Base-by-base conservation (phyloP, 2,888 invertebrate species). In the Altica lythri region DNA sequence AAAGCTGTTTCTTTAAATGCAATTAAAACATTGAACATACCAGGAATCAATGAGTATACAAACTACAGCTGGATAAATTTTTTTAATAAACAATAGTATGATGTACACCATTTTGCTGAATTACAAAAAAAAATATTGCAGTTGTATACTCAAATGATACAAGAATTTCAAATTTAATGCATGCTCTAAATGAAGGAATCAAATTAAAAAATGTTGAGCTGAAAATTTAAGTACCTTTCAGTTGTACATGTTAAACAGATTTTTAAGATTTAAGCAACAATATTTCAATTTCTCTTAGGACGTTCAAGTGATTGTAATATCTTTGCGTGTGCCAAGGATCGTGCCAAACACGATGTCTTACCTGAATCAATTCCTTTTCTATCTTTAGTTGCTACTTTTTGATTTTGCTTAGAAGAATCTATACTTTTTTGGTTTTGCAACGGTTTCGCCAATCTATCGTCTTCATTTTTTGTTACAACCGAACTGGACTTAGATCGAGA, bases 401-500 rank as follows among this genome's bases (percentile, higher is more conserved):
- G 72, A 67, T 68, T 67, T 66, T 61, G 64, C 64, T 64, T 70
- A 71, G 72, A 68, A 64, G 70, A 65, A 63, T 74, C 70, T 68
- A 69, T 68, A 70, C 61, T 65, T 68, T 69, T 67, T 65, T 66
- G 66, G 64, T 56, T 67, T 66, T 66, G 65, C 62, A 65, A 64
- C 58, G 72, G 64, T 75, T 75, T 76, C 67, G 74, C 74, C 75
- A 75, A 74, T 74, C 73, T 69, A 64, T 76, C 74, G 63, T 76
- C 77, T 72, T 77, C 76, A 60, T 64, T 72, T 76, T 77, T 77
- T 78, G 78, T 77, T 75, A 81, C 78, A 73, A 80, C 78, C 77
- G 81, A 80, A 78, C 79, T 83, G 82, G 81, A 80, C 82, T 83
- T 83, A 78, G 81, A 81, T 79, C 83, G 84, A 83, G 84, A 83